Percentiles rank a stretch among this genome's conserved stretches.
Evolutionary conservation across 2,113 vertebrate species (phyloP).

Genomic region (Megalops atlanticus): DNA sequence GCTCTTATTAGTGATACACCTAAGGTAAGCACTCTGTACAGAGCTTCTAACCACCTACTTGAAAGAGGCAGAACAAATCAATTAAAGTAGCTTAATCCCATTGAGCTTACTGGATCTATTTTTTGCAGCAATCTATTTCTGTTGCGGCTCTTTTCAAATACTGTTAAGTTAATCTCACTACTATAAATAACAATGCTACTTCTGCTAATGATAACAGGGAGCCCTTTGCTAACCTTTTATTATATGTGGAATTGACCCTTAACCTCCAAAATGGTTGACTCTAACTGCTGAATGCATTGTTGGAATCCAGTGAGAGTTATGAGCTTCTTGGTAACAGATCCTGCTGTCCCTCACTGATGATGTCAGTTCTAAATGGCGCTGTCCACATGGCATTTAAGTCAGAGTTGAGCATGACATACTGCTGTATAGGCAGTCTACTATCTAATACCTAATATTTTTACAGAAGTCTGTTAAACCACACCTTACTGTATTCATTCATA

Average conservation of each 20-base stretch:
- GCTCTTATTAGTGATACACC: no score
- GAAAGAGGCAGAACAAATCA: conserved; percentile 38
- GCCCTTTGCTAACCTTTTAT: not conserved
- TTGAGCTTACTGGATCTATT: conserved; percentile 28
- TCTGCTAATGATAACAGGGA: not conserved
- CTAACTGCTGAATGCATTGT: not conserved
- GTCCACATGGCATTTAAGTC: conserved; percentile 16
- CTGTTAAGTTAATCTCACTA: conserved; percentile 19
- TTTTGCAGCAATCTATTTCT: conserved; percentile 32
- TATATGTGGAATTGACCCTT: not conserved
- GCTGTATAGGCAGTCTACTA: not conserved
- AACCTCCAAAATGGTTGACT: not conserved
- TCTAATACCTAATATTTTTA: not conserved
- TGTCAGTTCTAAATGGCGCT: conserved; percentile 54
- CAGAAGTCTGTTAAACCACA: not conserved
- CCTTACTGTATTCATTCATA: no score
- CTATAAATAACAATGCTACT: conserved; percentile 44
- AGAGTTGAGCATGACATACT: conserved; percentile 30
- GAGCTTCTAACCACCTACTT: not conserved
- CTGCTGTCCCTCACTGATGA: conserved; percentile 20
- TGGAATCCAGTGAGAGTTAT: conserved; percentile 1
- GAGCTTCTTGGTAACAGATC: not conserved
- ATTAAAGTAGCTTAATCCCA: conserved; percentile 29
- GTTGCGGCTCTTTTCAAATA: conserved; percentile 10
- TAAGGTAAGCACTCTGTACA: not conserved